phyloP scores from a whole-genome alignment of 2,797 vertebrate genomes.

The Margarornis squamiger region DNA sequence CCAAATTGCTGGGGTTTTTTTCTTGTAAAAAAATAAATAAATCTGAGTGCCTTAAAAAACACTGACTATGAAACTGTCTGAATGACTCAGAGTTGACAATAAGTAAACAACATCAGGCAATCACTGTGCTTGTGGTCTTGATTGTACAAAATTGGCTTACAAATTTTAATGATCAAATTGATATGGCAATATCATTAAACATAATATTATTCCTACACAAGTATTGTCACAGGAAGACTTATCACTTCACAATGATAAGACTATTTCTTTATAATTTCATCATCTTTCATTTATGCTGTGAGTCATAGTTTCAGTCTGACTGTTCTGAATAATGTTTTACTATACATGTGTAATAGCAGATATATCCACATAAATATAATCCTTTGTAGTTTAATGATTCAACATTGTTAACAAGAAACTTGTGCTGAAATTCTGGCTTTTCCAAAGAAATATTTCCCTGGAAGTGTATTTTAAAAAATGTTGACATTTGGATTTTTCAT shows the following conservation, averaged over 20 bases:
- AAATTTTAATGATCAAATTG: not conserved
- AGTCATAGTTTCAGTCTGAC: not conserved
- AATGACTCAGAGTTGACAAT: not conserved
- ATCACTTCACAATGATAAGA: not conserved
- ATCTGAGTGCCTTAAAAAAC: not conserved
- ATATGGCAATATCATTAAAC: not conserved
- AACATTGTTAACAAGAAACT: not conserved
- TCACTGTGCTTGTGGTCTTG: not conserved
- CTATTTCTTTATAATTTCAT: not conserved
- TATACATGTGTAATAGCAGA: not conserved
- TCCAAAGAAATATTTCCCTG: not conserved
- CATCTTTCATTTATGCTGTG: not conserved
- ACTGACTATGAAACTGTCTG: not conserved
- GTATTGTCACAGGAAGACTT: not conserved
- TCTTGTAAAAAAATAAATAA: not conserved
- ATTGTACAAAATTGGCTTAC: not conserved
- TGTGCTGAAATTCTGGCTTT: not conserved
- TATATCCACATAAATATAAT: not conserved
- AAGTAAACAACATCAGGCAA: not conserved
- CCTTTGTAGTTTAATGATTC: not conserved
- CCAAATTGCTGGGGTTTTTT: not conserved
- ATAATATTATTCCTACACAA: not conserved
- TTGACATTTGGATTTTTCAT: constrained; percentile 1
- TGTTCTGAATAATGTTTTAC: not conserved
- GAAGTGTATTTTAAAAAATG: not conserved